phyloP scores from a whole-genome alignment of 2,888 invertebrate genomes.

The Hololepta plana region DNA sequence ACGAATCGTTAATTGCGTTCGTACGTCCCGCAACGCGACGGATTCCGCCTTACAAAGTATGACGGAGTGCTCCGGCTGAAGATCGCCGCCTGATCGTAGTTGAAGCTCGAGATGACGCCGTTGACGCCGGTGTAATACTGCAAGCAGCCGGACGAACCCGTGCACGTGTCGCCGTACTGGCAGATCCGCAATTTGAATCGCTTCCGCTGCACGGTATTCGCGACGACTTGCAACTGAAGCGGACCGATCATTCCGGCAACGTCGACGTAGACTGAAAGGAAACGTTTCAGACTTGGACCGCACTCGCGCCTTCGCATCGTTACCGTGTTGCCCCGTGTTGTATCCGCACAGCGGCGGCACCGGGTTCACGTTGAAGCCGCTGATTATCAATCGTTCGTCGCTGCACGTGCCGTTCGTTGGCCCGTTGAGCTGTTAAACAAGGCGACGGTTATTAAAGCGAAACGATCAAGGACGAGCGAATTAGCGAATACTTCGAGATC shows the following conservation, averaged over 20 bases:
- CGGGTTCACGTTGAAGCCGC: constrained; percentile 51
- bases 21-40: neutral
- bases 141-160: constrained; percentile 33
- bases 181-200: constrained; percentile 46
- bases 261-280: constrained; percentile 48
- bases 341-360: constrained; percentile 57
- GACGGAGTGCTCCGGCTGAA: constrained; percentile 34
- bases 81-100: constrained; percentile 41
- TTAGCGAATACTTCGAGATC: constrained; percentile 41
- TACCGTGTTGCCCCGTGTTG: constrained; percentile 60
- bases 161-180: constrained; percentile 26
- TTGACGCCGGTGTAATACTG: constrained; percentile 42
- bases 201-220: constrained; percentile 33
- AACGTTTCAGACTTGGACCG: constrained; percentile 3
- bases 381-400: constrained; percentile 49
- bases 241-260: constrained; percentile 44
- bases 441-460: too few species aligned
- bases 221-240: constrained; percentile 44
- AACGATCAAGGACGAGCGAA: too few species aligned
- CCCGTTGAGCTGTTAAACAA: constrained; percentile 36
- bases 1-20: neutral
- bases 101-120: constrained; percentile 51
- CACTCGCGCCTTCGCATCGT: too few species aligned
- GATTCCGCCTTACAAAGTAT: constrained; percentile 36
- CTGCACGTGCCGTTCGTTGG: constrained; percentile 51